phyloP scores from a whole-genome alignment of 2,888 invertebrate genomes.

The Lithosia quadra region DNA sequence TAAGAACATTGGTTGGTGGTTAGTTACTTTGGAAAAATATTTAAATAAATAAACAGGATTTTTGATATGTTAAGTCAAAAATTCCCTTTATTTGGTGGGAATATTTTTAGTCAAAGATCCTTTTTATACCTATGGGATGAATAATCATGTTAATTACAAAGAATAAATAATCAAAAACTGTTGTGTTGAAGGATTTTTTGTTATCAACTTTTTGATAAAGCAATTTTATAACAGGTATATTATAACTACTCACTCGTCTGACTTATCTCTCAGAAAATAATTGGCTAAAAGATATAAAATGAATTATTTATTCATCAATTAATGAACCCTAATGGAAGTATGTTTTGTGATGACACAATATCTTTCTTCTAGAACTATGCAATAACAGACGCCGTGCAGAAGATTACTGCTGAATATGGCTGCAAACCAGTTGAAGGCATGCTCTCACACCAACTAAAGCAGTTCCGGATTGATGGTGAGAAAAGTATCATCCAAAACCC shows the following conservation, averaged over 20 bases:
- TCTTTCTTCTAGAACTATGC: slow-evolving; percentile 90
- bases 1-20: too few relatives aligned
- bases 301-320: background rate
- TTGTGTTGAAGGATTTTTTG: background rate
- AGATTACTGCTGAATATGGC: slow-evolving; percentile 96
- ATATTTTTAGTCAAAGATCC: too few relatives aligned
- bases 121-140: background rate
- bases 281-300: background rate
- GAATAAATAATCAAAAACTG: background rate
- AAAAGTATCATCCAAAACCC: slow-evolving; percentile 95
- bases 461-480: slow-evolving; percentile 98
- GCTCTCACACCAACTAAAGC: slow-evolving; percentile 98
- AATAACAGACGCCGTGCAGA: slow-evolving; percentile 97
- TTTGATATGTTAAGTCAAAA: too few relatives aligned
- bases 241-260: background rate
- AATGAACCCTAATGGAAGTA: background rate
- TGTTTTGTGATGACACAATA: background rate
- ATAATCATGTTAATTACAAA: background rate
- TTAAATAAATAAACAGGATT: too few relatives aligned
- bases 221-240: background rate
- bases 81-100: too few relatives aligned
- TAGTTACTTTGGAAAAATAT: too few relatives aligned
- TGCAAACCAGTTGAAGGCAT: slow-evolving; percentile 99
- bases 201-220: background rate
- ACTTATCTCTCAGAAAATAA: background rate